These are phyloP conservation scores for Brachystomella parvula DNA, from an alignment of 1,140 invertebrate genomes.

Conservation along the genomic window DNA sequence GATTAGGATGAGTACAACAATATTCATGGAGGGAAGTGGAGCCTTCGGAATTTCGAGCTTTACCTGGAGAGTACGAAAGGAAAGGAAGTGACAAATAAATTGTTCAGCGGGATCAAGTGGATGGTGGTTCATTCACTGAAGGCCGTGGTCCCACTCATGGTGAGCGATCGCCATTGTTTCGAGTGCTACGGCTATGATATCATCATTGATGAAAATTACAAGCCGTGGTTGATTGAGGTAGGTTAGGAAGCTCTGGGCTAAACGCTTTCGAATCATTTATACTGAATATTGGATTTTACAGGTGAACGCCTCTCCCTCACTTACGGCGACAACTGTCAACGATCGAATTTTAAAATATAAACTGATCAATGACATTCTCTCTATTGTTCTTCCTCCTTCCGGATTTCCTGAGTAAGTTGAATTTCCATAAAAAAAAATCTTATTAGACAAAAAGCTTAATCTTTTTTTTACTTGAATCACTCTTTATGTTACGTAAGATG, in stretches of 20 bases:
- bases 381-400: conserved; percentile 79
- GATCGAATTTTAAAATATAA: conserved; percentile 94
- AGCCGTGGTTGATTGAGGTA: conserved; percentile 77
- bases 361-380: conserved; percentile 88
- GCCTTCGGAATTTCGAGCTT: conserved; percentile 77
- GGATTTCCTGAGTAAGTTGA: conserved; percentile 72
- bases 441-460: conserved; percentile 3
- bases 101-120: conserved; percentile 81
- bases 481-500: background rate
- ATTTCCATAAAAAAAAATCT: conserved; percentile 4
- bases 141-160: conserved; percentile 66
- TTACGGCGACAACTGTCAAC: conserved; percentile 89
- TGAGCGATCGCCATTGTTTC: conserved; percentile 69
- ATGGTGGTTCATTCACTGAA: conserved; percentile 69
- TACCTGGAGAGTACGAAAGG: conserved; percentile 86
- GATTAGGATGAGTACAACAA: conserved; percentile 90
- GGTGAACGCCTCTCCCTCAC: conserved; percentile 89
- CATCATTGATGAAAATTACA: conserved; percentile 72
- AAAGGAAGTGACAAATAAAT: conserved; percentile 71
- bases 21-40: conserved; percentile 89
- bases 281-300: conserved; percentile 38
- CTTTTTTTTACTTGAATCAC: background rate
- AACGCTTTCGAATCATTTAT: background rate
- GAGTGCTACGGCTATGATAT: conserved; percentile 82
- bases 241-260: background rate